Evolutionary conservation across 1,140 invertebrate genomes (phyloP).

Genomic region (Tribolium castaneum): DNA sequence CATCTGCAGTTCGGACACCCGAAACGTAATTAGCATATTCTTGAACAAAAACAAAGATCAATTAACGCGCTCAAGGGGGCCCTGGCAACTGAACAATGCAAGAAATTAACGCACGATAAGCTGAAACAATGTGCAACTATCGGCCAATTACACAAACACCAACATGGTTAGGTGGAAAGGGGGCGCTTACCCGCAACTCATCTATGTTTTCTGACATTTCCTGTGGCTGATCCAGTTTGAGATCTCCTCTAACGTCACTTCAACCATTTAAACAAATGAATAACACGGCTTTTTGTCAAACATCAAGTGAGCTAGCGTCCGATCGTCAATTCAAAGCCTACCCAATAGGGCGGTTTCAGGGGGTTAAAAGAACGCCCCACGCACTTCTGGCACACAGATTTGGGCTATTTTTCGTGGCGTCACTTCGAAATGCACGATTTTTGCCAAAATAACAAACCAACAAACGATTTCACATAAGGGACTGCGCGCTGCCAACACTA

Average conservation of each 20-base stretch:
- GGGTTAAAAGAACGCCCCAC: background rate
- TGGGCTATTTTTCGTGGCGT: too few species aligned
- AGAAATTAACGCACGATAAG: background rate
- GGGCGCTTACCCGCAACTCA: slow-evolving; percentile 60
- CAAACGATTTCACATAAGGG: too few species aligned
- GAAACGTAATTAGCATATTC: slow-evolving; percentile 86
- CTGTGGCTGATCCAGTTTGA: slow-evolving; percentile 46
- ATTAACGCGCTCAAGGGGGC: background rate
- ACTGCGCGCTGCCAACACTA: too few species aligned
- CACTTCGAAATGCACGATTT: too few species aligned
- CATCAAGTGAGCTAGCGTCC: slow-evolving; percentile 29
- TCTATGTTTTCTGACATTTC: slow-evolving; percentile 63
- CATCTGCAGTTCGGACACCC: slow-evolving; percentile 87
- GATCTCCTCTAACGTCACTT: slow-evolving; percentile 19
- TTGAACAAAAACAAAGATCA: slow-evolving; percentile 66
- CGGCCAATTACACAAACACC: background rate
- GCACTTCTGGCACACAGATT: background rate
- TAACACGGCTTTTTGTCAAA: slow-evolving; percentile 2
- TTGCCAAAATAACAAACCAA: too few species aligned
- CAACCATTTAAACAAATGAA: slow-evolving; percentile 45
- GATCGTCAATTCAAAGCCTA: slow-evolving; percentile 27
- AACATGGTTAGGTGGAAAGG: background rate
- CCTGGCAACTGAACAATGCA: background rate
- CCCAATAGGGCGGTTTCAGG: background rate
- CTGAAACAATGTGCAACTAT: slow-evolving; percentile 17